phyloP scores from a whole-genome alignment of 2,888 invertebrate species.

The Hipparchia semele region DNA sequence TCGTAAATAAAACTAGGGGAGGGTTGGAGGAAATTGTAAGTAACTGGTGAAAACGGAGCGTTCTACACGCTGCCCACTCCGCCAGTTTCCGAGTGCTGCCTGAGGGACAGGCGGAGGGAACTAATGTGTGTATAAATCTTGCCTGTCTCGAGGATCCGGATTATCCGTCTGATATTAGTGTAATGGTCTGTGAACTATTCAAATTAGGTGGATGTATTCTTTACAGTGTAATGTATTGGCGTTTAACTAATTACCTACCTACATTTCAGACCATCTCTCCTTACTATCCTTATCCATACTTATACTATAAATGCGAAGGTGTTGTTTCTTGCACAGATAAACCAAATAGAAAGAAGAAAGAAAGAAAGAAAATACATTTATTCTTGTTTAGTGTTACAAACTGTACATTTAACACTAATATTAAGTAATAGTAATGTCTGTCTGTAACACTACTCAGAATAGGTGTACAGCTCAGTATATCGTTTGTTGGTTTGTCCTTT shows the following conservation, averaged over 20 bases:
- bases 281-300: no score
- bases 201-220: slow-evolving; percentile 29
- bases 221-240: background rate
- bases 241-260: background rate
- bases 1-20: slow-evolving; percentile 65
- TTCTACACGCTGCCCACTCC: slow-evolving; percentile 42
- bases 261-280: background rate
- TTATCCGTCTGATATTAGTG: slow-evolving; percentile 31
- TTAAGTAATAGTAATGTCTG: no score
- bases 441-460: no score
- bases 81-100: slow-evolving; percentile 43
- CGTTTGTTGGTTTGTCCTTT: no score
- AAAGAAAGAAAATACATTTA: no score
- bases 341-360: no score
- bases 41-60: slow-evolving; percentile 60
- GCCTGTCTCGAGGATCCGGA: slow-evolving; percentile 33
- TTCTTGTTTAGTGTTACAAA: no score
- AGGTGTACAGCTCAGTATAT: no score
- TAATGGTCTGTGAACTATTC: slow-evolving; percentile 38
- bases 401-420: no score
- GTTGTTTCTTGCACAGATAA: no score
- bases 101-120: slow-evolving; percentile 42
- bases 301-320: no score
- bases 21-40: slow-evolving; percentile 62
- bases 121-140: slow-evolving; percentile 44